A percentile compares a stretch with the other conserved stretches of the same genome.
Conservation (phyloP, 2,113 vertebrate species). For the Xiphias gladius region DNA sequence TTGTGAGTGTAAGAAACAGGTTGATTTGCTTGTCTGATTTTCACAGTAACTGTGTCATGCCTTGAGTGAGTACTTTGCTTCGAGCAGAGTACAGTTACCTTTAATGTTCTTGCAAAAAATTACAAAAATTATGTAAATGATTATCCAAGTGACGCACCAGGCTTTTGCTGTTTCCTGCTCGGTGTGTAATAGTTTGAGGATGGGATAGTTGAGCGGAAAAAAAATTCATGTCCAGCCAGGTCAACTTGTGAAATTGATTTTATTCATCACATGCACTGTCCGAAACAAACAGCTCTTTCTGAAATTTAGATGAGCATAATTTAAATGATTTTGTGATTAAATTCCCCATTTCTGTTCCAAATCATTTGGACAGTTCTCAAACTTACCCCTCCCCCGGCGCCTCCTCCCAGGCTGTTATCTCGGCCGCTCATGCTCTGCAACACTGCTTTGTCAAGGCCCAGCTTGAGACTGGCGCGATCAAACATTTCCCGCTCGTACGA, state of each 20-base stretch:
- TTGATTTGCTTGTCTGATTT: neutral
- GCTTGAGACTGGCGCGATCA: constrained; percentile 96
- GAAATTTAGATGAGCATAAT: constrained; percentile 19
- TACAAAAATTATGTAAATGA: neutral
- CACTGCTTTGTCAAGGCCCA: constrained; percentile 98
- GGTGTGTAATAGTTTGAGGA: neutral
- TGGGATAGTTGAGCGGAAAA: neutral
- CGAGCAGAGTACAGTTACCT: no score
- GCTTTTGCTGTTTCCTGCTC: neutral
- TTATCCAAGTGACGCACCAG: neutral
- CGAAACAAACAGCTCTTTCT: constrained; percentile 18
- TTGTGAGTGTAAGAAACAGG: neutral
- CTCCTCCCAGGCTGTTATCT: constrained; percentile 91
- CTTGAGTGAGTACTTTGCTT: neutral
- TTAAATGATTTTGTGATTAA: constrained; percentile 22
- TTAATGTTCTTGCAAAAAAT: no score
- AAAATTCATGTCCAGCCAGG: neutral
- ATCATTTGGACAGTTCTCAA: constrained; percentile 29
- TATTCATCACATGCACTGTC: neutral
- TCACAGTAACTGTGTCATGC: neutral
- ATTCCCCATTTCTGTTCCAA: constrained; percentile 21
- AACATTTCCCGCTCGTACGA: constrained; percentile 99
- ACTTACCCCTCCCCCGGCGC: constrained; percentile 88
- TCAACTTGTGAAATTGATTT: constrained; percentile 5
- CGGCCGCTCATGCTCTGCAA: constrained; percentile 99